These are phyloP conservation scores for Anisognathus igniventris DNA, from an alignment of 2,797 vertebrate species.

Conservation along the genomic window DNA sequence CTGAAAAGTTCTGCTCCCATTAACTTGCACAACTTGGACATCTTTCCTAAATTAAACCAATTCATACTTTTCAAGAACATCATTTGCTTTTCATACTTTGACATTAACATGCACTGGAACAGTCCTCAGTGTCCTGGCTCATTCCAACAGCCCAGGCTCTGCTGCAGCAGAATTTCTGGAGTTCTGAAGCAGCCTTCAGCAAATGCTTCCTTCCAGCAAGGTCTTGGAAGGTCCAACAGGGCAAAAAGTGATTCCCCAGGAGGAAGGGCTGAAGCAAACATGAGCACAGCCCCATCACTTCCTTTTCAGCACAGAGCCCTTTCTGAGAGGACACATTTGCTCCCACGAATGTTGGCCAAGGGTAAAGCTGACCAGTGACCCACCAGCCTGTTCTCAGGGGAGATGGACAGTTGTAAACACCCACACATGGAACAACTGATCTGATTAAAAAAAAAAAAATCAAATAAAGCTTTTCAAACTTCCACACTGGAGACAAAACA, in stretches of 20 bases:
- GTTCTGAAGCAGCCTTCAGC: not conserved
- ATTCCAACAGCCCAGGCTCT: not conserved
- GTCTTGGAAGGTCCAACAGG: not conserved
- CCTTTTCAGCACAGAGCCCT: not conserved
- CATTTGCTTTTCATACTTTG: not conserved
- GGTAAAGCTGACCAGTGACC: not conserved
- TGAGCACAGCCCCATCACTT: rapidly evolving
- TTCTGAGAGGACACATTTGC: not conserved
- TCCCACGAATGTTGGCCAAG: rapidly evolving
- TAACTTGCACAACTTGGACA: not conserved
- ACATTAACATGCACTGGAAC: not conserved
- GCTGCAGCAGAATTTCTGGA: not conserved
- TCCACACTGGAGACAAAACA: not conserved
- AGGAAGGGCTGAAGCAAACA: not conserved
- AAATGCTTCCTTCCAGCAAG: not conserved
- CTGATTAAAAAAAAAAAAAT: not conserved
- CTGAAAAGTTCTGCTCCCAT: not conserved
- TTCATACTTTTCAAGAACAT: not conserved
- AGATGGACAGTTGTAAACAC: not conserved
- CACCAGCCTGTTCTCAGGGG: not conserved
- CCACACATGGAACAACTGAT: not conserved
- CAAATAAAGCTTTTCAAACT: not conserved
- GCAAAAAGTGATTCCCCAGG: not conserved
- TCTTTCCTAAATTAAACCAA: not conserved
- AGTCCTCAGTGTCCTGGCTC: not conserved